Evolutionary conservation across 2,888 invertebrate genomes (phyloP).

Genomic region (Synanthedon tipuliformis): DNA sequence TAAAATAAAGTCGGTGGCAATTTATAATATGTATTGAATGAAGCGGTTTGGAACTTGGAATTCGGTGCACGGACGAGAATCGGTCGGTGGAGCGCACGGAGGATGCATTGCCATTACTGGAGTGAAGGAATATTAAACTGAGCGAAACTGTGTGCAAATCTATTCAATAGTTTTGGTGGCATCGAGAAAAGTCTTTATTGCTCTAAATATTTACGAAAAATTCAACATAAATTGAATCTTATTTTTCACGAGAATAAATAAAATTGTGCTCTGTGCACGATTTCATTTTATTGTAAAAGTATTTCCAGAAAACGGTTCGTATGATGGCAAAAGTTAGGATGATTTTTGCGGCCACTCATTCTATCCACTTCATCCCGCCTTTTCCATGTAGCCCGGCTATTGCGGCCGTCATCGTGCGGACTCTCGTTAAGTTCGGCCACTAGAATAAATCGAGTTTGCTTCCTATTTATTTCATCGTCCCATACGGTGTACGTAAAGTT

Average conservation of each 20-base stretch:
- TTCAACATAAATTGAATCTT: too few species aligned
- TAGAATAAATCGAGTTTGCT: constrained; percentile 41
- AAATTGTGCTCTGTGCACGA: background rate
- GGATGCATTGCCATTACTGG: background rate
- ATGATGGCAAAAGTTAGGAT: constrained; percentile 7
- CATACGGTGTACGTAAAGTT: too few species aligned
- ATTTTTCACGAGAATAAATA: background rate
- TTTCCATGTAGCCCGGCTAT: constrained; percentile 41
- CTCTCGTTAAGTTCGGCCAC: constrained; percentile 40
- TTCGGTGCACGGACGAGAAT: constrained; percentile 14
- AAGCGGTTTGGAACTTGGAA: constrained; percentile 21
- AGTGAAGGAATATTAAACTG: too few species aligned
- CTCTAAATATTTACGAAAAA: too few species aligned
- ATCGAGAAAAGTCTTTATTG: too few species aligned
- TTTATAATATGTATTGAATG: constrained; percentile 12
- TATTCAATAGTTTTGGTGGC: too few species aligned
- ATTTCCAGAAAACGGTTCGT: background rate
- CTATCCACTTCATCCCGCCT: constrained; percentile 30
- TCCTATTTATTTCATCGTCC: constrained; percentile 13
- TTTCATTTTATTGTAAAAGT: background rate
- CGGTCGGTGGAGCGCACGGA: constrained; percentile 9
- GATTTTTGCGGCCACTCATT: constrained; percentile 25
- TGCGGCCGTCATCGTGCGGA: constrained; percentile 17
- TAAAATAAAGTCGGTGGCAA: too few species aligned
- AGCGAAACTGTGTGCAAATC: too few species aligned